phyloP scores from a whole-genome alignment of 2,888 invertebrate genomes.

The Drosophila colorata region DNA sequence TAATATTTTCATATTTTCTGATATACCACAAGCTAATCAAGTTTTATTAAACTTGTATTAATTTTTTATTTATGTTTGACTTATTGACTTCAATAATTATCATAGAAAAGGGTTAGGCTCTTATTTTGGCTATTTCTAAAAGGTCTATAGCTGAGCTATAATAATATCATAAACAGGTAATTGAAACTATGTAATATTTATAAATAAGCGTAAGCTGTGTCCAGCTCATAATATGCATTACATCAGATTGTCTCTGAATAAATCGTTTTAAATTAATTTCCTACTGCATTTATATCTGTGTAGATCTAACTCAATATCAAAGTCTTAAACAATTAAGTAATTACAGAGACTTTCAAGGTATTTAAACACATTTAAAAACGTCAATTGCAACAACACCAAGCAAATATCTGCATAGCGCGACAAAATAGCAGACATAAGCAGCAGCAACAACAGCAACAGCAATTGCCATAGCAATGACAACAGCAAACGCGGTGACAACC shows the following conservation, averaged over 20 bases:
- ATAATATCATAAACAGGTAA: too few relatives aligned
- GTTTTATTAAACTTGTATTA: too few relatives aligned
- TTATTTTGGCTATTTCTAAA: too few relatives aligned
- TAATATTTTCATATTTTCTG: too few relatives aligned
- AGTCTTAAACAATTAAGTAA: conserved; percentile 16
- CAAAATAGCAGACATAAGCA: conserved; percentile 34
- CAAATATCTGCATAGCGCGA: conserved; percentile 32
- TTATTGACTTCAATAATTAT: too few relatives aligned
- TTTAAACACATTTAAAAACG: conserved; percentile 38
- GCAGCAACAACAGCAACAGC: conserved; percentile 28
- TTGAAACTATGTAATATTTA: not conserved
- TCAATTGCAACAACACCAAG: conserved; percentile 23
- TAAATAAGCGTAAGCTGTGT: not conserved
- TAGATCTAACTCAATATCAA: not conserved
- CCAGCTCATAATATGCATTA: not conserved
- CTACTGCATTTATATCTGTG: not conserved
- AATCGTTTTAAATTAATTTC: not conserved
- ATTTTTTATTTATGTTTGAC: too few relatives aligned
- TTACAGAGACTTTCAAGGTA: conserved; percentile 41
- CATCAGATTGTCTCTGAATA: not conserved
- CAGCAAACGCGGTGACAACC: conserved; percentile 62
- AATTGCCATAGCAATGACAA: conserved; percentile 35
- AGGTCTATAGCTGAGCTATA: too few relatives aligned
- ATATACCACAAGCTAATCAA: too few relatives aligned
- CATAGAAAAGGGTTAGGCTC: too few relatives aligned